phyloP scores from a whole-genome alignment of 2,888 invertebrate species.

The Leptinotarsa haldemani region DNA sequence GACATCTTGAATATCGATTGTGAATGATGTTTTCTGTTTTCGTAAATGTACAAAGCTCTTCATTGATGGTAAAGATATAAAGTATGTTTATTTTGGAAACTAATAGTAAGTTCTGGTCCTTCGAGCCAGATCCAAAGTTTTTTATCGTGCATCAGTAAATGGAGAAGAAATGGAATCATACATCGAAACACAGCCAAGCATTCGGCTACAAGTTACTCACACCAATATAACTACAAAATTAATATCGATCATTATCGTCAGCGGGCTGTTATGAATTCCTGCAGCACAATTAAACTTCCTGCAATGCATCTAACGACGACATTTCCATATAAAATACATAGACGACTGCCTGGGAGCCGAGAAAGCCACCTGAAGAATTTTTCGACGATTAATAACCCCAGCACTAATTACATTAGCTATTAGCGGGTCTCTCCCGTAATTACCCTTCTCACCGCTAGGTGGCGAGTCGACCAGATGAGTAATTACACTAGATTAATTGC shows the following conservation, averaged over 20 bases:
- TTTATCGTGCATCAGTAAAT: too few relatives aligned
- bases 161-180: too few relatives aligned
- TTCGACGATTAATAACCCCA: slow-evolving; percentile 62
- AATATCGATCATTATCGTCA: slow-evolving; percentile 17
- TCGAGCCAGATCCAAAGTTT: too few relatives aligned
- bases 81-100: too few relatives aligned
- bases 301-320: slow-evolving; percentile 24
- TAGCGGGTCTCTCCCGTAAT: slow-evolving; percentile 25
- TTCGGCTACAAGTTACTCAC: background rate
- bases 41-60: too few relatives aligned
- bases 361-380: slow-evolving; percentile 62
- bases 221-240: slow-evolving; percentile 9
- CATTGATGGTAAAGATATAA: too few relatives aligned
- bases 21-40: too few relatives aligned
- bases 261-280: slow-evolving; percentile 24
- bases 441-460: slow-evolving; percentile 33
- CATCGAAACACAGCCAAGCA: too few relatives aligned
- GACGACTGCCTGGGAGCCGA: slow-evolving; percentile 24
- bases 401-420: slow-evolving; percentile 60
- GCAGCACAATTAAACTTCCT: slow-evolving; percentile 27
- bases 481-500: slow-evolving; percentile 58
- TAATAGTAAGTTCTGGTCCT: too few relatives aligned
- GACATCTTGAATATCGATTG: too few relatives aligned
- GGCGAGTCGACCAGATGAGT: slow-evolving; percentile 37
- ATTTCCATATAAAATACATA: slow-evolving; percentile 43